Evolutionary conservation across 2,888 invertebrate species (phyloP).

Genomic region (Limnephilus auricula): DNA sequence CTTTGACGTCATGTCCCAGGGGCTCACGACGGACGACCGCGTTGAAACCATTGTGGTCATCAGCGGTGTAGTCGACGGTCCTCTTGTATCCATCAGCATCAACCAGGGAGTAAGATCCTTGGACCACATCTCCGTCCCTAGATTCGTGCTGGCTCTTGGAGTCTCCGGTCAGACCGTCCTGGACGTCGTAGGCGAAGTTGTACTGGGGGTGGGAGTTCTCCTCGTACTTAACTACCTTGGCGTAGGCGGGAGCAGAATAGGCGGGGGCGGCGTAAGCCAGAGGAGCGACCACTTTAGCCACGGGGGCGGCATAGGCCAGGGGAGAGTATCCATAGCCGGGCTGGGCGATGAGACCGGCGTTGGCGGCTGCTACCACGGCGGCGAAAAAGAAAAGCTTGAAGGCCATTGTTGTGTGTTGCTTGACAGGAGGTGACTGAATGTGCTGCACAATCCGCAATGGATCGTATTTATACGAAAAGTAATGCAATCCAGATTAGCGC

Average conservation of each 20-base stretch:
- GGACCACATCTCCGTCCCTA: conserved; percentile 72
- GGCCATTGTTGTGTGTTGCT: conserved; percentile 58
- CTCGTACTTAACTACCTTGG: conserved; percentile 69
- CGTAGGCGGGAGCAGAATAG: conserved; percentile 62
- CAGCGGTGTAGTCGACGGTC: conserved; percentile 75
- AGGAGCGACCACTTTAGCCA: conserved; percentile 61
- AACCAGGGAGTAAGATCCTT: conserved; percentile 73
- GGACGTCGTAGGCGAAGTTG: conserved; percentile 75
- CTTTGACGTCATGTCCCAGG: conserved; percentile 68
- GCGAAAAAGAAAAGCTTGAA: conserved; percentile 64
- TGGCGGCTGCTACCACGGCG: conserved; percentile 63
- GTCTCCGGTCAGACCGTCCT: conserved; percentile 77
- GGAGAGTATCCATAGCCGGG: conserved; percentile 55
- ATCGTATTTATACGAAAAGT: conserved; percentile 34
- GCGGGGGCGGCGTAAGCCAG: conserved; percentile 54
- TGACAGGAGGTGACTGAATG: conserved; percentile 51
- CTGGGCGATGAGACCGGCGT: conserved; percentile 64
- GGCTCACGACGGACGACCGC: conserved; percentile 76
- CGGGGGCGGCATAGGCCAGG: conserved; percentile 55
- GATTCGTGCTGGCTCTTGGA: conserved; percentile 74
- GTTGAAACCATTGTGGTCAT: conserved; percentile 76
- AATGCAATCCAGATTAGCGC: not conserved
- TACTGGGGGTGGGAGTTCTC: conserved; percentile 69
- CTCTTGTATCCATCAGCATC: conserved; percentile 75
- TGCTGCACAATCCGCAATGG: not conserved